Base-by-base conservation (phyloP, 2,113 vertebrate genomes). In the Catagonus wagneri region DNA sequence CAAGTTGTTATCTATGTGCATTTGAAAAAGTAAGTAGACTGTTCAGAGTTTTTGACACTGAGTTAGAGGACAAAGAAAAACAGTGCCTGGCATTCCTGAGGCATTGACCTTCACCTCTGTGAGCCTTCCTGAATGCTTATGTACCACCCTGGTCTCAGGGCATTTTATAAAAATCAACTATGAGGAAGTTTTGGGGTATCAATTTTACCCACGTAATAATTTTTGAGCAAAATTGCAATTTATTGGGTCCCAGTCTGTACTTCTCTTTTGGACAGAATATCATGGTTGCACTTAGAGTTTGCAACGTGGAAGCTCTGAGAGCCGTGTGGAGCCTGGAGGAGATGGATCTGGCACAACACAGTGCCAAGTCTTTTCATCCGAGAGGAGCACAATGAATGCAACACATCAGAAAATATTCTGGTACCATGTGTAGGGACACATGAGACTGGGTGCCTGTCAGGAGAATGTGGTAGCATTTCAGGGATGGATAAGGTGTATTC, bases 1-100 rank as follows among this genome's bases (percentile, higher is more conserved):
- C 90, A 52, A 98, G 97, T 3, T 96, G 98, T 76, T 99, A 98
- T 72, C 93, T 99, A 22, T 99, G 98, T 25, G 98, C 98, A 63
- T 99, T 97, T 98, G 99, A 99, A 85, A 99, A 99, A 98, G 99
- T 99, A 96, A 91, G 86, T 87, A 65, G 68, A 25, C 27, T 27
- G 15, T n/a, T 84, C 2, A 15, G 52, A 0, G 0, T 72, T 39
- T n/a, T 36, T 36, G 60, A 4, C 13, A 2, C 12, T 74, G 50
- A 81, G 54, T 5, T 1, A 66, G 68, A 80, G 25, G 7, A 32
- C 63, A 34, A 34, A 32, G 63, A 13, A 39, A 78, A 56, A 10
- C 4, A 22, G 34, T 27, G 27, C 3, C 19, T 54, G 39, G 23
- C 2, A 1, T 27, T 27, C 20, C 32, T 61, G 52, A 32, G 13